Evolutionary conservation across 2,113 vertebrate species (phyloP).

Genomic region (Leucoraja erinaceus): DNA sequence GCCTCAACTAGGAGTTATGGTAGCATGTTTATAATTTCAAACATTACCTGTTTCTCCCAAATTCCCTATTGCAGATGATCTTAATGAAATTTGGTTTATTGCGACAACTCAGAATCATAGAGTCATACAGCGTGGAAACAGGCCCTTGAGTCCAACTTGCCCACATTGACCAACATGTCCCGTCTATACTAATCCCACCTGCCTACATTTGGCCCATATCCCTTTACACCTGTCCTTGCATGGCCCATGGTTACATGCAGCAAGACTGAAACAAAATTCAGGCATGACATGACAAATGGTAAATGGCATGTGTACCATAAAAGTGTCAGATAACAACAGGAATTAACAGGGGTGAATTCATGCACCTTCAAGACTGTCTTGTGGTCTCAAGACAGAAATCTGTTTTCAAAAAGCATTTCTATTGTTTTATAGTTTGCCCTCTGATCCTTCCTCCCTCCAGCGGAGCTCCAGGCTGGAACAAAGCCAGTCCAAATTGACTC

Average conservation of each 20-base stretch:
- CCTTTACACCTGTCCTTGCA: no score
- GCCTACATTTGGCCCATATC: no score
- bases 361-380: not conserved
- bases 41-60: not conserved
- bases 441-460: not conserved
- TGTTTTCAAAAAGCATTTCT: not conserved
- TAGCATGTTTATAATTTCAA: no score
- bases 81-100: not conserved
- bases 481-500: not conserved
- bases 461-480: not conserved
- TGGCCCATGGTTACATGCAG: not conserved
- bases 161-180: no score
- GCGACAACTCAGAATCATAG: not conserved
- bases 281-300: no score
- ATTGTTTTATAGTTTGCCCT: not conserved
- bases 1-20: not conserved
- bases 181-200: no score
- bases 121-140: no score
- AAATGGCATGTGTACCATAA: no score
- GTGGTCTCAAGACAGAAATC: not conserved
- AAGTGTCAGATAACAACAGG: not conserved
- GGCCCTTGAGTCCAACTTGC: no score
- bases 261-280: not conserved
- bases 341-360: not conserved
- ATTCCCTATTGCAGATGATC: not conserved